Percentiles rank a stretch among this genome's conserved stretches.
phyloP scores from a whole-genome alignment of 2,888 invertebrate species.

The Patella caerulea region DNA sequence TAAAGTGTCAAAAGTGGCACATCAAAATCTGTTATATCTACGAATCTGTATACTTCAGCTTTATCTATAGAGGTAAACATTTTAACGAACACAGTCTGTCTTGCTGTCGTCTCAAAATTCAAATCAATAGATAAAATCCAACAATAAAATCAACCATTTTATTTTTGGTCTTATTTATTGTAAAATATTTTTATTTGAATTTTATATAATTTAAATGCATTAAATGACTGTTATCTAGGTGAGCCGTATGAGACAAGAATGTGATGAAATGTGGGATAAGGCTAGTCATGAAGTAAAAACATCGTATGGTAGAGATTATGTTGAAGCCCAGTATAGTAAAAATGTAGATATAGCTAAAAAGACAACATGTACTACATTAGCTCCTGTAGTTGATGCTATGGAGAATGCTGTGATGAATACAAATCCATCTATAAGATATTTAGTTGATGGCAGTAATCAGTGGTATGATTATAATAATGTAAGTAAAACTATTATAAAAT shows the following conservation, averaged over 20 bases:
- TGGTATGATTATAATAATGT: slow-evolving; percentile 52
- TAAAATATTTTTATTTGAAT: background rate
- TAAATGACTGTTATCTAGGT: slow-evolving; percentile 32
- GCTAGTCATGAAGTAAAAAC: slow-evolving; percentile 46
- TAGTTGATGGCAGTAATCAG: slow-evolving; percentile 52
- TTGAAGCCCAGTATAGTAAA: slow-evolving; percentile 22
- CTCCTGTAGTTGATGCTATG: slow-evolving; percentile 52
- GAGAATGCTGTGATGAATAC: slow-evolving; percentile 45
- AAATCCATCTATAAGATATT: slow-evolving; percentile 46
- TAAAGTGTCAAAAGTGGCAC: too few relatives aligned
- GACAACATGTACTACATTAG: slow-evolving; percentile 25
- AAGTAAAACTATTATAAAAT: slow-evolving; percentile 27
- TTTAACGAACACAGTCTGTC: too few relatives aligned
- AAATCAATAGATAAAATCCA: too few relatives aligned
- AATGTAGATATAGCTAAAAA: slow-evolving; percentile 8
- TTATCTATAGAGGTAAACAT: too few relatives aligned
- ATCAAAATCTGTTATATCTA: too few relatives aligned
- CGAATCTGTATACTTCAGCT: too few relatives aligned
- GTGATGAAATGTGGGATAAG: slow-evolving; percentile 44
- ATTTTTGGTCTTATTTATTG: background rate
- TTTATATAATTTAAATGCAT: background rate
- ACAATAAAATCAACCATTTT: too few relatives aligned
- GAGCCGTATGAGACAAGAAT: slow-evolving; percentile 38
- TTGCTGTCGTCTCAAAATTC: too few relatives aligned
- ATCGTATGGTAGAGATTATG: slow-evolving; percentile 44